These are phyloP conservation scores for Pectinophora gossypiella DNA, from an alignment of 1,140 invertebrate genomes.

Conservation along the genomic window DNA sequence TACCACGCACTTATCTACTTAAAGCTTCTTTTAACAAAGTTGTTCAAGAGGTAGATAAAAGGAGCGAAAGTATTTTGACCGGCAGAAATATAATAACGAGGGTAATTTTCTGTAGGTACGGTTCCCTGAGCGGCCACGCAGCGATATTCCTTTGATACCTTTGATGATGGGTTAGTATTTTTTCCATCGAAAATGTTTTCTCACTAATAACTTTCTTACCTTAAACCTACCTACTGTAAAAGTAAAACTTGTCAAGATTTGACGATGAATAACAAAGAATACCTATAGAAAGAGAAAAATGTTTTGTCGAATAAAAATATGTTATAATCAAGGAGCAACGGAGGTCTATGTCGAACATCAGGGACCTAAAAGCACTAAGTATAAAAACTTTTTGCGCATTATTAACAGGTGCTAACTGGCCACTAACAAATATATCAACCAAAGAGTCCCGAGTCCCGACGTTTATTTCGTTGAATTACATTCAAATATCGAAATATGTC, in stretches of 20 bases:
- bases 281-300: no score
- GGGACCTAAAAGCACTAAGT: neutral
- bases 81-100: neutral
- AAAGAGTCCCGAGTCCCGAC: neutral
- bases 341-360: neutral
- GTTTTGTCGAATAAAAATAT: no score
- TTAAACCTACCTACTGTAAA: no score
- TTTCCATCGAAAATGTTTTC: no score
- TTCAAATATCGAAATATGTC: slow-evolving; percentile 44
- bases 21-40: neutral
- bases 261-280: no score
- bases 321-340: neutral
- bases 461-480: neutral
- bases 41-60: slow-evolving; percentile 9
- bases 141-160: no score
- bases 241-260: no score
- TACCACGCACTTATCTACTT: slow-evolving; percentile 13
- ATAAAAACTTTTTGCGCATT: neutral
- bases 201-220: no score
- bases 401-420: neutral
- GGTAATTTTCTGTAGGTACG: neutral
- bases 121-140: neutral
- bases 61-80: neutral
- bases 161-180: no score
- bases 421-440: neutral